A percentile compares a stretch with the other conserved stretches of the same genome.
Conservation (phyloP, 64 coral and sea anemone genomes). For the Platygyra sinensis region DNA sequence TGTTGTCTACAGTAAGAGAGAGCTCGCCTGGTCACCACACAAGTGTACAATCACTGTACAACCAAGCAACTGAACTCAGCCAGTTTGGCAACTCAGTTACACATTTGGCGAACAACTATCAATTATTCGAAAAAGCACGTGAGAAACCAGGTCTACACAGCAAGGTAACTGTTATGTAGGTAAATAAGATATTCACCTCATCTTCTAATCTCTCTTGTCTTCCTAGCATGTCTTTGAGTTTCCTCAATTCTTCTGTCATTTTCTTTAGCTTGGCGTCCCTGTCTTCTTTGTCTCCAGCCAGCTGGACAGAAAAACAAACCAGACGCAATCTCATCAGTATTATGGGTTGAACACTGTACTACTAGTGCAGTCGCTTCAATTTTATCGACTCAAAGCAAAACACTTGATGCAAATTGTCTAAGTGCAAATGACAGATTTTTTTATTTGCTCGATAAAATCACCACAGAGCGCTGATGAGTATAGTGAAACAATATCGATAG, state of each 20-base stretch:
- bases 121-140: too few species aligned
- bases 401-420: not conserved
- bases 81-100: too few species aligned
- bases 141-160: too few species aligned
- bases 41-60: too few species aligned
- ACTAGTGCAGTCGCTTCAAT: not conserved
- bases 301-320: conserved; percentile 21
- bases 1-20: too few species aligned
- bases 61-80: too few species aligned
- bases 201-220: conserved; percentile 54
- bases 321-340: not conserved
- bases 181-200: conserved; percentile 45
- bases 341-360: not conserved
- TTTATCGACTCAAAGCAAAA: not conserved
- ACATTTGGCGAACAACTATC: too few species aligned
- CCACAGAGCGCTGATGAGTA: too few species aligned
- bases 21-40: too few species aligned
- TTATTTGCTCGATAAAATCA: too few species aligned
- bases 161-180: not conserved
- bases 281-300: conserved; percentile 65
- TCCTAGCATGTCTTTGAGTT: conserved; percentile 64
- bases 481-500: too few species aligned
- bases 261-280: conserved; percentile 57
- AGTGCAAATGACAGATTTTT: too few species aligned
- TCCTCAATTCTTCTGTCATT: conserved; percentile 69